Evolutionary conservation across 1,140 invertebrate genomes (phyloP).

Genomic region (Maconellicoccus hirsutus): DNA sequence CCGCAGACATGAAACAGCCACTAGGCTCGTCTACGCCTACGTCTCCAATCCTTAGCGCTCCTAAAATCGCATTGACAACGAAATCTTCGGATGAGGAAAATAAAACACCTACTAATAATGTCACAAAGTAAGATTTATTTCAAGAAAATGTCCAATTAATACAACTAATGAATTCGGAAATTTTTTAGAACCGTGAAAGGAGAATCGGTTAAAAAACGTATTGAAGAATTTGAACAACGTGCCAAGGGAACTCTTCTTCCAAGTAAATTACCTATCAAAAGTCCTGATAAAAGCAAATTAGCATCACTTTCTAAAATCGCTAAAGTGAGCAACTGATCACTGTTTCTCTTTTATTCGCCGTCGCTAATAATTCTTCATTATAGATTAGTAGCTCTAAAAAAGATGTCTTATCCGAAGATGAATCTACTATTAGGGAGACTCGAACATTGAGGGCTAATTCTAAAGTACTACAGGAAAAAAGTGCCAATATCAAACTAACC

Average conservation of each 20-base stretch:
- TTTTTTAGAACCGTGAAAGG: background rate
- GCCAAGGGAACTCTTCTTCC: background rate
- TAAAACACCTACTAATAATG: background rate
- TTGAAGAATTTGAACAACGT: constrained; percentile 16
- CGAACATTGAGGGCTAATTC: background rate
- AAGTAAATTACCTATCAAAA: constrained; percentile 3
- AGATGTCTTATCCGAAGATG: background rate
- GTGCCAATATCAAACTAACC: background rate
- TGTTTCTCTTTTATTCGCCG: no score
- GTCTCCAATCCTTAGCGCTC: background rate
- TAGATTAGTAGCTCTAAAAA: background rate
- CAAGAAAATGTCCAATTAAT: background rate
- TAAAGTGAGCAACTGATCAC: no score
- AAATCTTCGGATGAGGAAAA: background rate
- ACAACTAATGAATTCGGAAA: background rate
- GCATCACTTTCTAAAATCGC: background rate
- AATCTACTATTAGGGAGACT: background rate
- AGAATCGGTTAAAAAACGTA: constrained; percentile 1
- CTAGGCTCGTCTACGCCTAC: constrained; percentile 1
- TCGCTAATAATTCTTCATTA: background rate
- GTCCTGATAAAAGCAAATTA: background rate
- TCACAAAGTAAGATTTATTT: background rate
- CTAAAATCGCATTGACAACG: background rate
- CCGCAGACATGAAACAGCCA: background rate
- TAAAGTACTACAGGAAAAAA: background rate